Percentiles rank a stretch among this genome's conserved stretches.
Conservation (phyloP, 2,888 invertebrate genomes). For the Apamea monoglypha region DNA sequence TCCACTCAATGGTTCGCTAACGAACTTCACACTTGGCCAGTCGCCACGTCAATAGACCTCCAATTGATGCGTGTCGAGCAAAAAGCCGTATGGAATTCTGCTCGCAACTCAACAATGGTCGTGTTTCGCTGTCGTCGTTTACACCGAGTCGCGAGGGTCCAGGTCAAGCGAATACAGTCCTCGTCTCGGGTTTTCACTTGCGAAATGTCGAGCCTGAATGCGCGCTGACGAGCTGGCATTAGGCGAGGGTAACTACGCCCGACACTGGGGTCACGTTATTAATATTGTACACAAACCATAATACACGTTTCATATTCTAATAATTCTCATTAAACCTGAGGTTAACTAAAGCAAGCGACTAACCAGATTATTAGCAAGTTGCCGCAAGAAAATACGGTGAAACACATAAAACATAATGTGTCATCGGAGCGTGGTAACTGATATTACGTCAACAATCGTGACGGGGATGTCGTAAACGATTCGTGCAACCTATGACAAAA, state of each 20-base stretch:
- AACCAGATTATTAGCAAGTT: constrained; percentile 42
- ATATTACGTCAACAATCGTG: constrained; percentile 82
- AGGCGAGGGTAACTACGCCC: constrained; percentile 60
- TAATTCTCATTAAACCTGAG: constrained; percentile 32
- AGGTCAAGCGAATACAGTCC: constrained; percentile 62
- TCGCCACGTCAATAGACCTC: constrained; percentile 57
- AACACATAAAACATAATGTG: constrained; percentile 70
- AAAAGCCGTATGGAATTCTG: constrained; percentile 61
- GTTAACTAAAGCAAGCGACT: constrained; percentile 40
- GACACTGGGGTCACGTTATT: constrained; percentile 68
- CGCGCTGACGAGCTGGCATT: constrained; percentile 72
- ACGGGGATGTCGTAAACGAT: constrained; percentile 76
- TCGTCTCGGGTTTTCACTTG: constrained; percentile 58
- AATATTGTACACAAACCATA: constrained; percentile 53
- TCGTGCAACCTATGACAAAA: constrained; percentile 82
- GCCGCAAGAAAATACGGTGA: constrained; percentile 60
- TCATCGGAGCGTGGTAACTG: constrained; percentile 79
- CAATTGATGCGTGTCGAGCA: constrained; percentile 59
- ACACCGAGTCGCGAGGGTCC: constrained; percentile 49
- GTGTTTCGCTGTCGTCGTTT: constrained; percentile 55
- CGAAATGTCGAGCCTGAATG: constrained; percentile 68
- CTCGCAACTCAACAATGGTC: constrained; percentile 63
- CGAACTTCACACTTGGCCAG: constrained; percentile 70
- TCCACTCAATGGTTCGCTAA: constrained; percentile 72
- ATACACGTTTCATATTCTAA: constrained; percentile 24